Base-by-base conservation (phyloP, 2,113 vertebrate genomes). In the Psettodes erumei region DNA sequence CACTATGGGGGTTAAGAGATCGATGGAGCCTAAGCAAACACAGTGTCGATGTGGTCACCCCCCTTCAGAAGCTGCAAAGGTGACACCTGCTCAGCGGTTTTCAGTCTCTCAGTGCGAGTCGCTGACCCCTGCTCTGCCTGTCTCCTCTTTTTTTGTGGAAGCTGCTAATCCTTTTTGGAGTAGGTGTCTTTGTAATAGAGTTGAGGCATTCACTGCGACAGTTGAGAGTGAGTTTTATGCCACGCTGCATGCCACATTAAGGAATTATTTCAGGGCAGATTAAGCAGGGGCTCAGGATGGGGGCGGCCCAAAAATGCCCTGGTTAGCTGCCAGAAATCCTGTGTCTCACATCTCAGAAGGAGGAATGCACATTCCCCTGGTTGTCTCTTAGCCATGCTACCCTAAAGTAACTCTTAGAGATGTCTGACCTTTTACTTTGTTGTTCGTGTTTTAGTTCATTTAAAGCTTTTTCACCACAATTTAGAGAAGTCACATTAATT, bases 221-320 rank as follows among this genome's bases (percentile, higher is more conserved):
- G 84, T 86, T 73, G 77, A 84, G 80, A 84, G 72, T 77, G 69
- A 75, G 75, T 82, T 85, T 83, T 70, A 77, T 56, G 79, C 77
- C 75, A 82, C 42, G 50, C 79, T 80, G 88, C 88, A 84, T 84
- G 80, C 80, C 88, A 81, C 80, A 87, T 88, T 91, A 88, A 83
- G 83, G 82, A 89, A 83, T 86, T 75, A 86, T 89, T 88, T 86
- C 76, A 87, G 79, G 53, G 75, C 75, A 89, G 85, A 93, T 93
- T 90, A 91, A 66, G 65, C 69, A 62, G 63, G 71, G 61, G 71
- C 76, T 82, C 48, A 55, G 71, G 71, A 56, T 32, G 45, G 42
- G 64, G 82, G 72, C 51, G 8, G 74, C 45, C 45, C 21, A 80
- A 78, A 88, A 89, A 90, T 85, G 85, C 50, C 25, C 84, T 84